Base-by-base conservation (phyloP, 2,797 vertebrate species). In the Gallinago nigripennis region DNA sequence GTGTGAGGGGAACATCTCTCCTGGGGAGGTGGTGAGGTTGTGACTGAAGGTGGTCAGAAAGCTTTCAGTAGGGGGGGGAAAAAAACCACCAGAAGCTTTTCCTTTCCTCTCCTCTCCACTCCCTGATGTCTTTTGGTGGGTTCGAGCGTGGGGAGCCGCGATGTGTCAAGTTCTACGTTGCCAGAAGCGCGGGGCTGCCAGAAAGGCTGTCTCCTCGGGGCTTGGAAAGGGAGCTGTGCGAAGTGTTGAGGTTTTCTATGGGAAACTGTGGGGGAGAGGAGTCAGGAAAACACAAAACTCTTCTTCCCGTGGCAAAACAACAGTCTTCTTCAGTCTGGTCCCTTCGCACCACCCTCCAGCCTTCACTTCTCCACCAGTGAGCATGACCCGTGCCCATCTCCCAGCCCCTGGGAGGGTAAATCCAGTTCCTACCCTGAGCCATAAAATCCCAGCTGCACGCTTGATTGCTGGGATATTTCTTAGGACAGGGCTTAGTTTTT, bases 231-330 rank as follows among this genome's bases (percentile, higher is more conserved):
- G 82, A 94, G 79, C 80, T 94, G 43, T 72, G 82, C 46, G 28
- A 23, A 65, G 33, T 54, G 88, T 90, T 84, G 92, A 92, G 91
- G 68, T 72, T 94, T 80, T 54, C 90, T 37, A 16, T 12, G 45
- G 75, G 66, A 94, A 96, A 72, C 81, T 84, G 88, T 84, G 95
- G 92, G 63, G 70, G 88, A 93, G 78, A 88, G 45, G 78, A 95
- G 92, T 69, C 81, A 87, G 92, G 95, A 72, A 96, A 93, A 95
- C 92, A 90, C 20, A 46, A 79, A 90, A 30, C 70, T 83, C 73
- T 66, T 75, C 65, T 81, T 65, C 51, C 46, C 5, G 0, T 41
- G 88, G 53, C 45, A n/a, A 81, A 95, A 60, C 71, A 70, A 60
- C 37, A 14, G 13, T 27, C 50, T 4, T 80, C 43, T 64, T 46